These are phyloP conservation scores for Gnatocerus cornutus DNA, from an alignment of 2,888 invertebrate species.

Conservation along the genomic window DNA sequence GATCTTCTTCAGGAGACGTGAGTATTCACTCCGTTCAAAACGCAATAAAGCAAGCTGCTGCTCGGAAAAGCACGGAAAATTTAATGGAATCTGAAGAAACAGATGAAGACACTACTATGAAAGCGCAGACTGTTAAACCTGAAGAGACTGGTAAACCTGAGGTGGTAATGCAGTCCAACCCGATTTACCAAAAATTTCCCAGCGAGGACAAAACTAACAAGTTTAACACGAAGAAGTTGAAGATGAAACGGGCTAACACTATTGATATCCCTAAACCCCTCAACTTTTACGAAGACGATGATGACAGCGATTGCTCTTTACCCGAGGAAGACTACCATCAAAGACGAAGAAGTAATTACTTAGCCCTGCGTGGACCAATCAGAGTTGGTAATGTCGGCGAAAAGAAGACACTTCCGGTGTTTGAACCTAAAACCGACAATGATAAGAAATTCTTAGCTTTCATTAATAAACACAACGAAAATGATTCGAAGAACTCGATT, in stretches of 20 bases:
- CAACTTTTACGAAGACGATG: conserved; percentile 70
- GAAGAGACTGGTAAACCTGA: conserved; percentile 51
- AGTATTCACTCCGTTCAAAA: conserved; percentile 54
- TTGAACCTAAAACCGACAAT: conserved; percentile 88
- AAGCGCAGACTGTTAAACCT: conserved; percentile 43
- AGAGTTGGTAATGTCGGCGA: conserved; percentile 71
- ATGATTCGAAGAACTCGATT: conserved; percentile 55
- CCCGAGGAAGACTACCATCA: conserved; percentile 64
- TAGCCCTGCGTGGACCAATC: conserved; percentile 75
- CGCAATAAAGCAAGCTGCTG: conserved; percentile 60
- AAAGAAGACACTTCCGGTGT: conserved; percentile 74
- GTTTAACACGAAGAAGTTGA: conserved; percentile 78
- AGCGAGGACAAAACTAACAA: conserved; percentile 67
- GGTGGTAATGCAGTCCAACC: conserved; percentile 63
- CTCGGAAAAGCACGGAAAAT: conserved; percentile 55
- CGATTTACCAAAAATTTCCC: conserved; percentile 58
- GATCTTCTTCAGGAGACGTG: conserved; percentile 53
- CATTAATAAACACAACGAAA: conserved; percentile 82
- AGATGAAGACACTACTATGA: conserved; percentile 63
- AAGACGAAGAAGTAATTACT: conserved; percentile 66
- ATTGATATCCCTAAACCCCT: conserved; percentile 88
- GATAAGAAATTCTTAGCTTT: conserved; percentile 89
- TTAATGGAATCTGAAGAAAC: conserved; percentile 58
- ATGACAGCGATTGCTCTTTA: conserved; percentile 63
- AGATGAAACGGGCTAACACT: conserved; percentile 91